Evolutionary conservation across 2,797 vertebrate species (phyloP).

Genomic region (Sparus aurata): DNA sequence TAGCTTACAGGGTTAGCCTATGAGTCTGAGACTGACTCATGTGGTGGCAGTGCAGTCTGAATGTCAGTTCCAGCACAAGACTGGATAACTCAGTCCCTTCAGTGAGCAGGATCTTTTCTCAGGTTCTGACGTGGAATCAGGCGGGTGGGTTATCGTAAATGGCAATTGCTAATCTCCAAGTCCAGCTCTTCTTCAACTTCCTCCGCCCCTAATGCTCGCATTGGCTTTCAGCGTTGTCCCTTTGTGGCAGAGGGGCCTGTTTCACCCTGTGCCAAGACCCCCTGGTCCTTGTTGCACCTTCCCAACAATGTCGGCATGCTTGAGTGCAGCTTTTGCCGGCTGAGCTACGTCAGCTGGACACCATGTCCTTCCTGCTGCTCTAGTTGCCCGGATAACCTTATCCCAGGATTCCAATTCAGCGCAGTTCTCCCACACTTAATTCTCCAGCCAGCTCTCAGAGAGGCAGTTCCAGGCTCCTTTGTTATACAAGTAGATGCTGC

Average conservation of each 20-base stretch:
- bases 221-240: not conserved
- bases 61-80: not conserved
- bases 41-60: not conserved
- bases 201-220: too few relatives aligned
- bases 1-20: too few relatives aligned
- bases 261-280: not conserved
- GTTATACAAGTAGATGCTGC: not conserved
- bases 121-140: not conserved
- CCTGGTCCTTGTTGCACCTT: not conserved
- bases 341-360: not conserved
- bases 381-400: not conserved
- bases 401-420: not conserved
- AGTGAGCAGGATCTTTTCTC: not conserved
- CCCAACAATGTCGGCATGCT: not conserved
- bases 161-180: not conserved
- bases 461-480: conserved; percentile 10
- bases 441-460: not conserved
- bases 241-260: not conserved
- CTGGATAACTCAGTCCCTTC: not conserved
- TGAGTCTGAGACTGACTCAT: not conserved
- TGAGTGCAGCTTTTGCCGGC: not conserved
- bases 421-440: not conserved
- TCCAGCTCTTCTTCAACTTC: not conserved
- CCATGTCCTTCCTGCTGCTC: conserved; percentile 1
- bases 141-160: not conserved